Evolutionary conservation across 2,888 invertebrate genomes (phyloP), one percentile per base, ranked within the genome.

Genomic region (Rhingia rostrata): DNA sequence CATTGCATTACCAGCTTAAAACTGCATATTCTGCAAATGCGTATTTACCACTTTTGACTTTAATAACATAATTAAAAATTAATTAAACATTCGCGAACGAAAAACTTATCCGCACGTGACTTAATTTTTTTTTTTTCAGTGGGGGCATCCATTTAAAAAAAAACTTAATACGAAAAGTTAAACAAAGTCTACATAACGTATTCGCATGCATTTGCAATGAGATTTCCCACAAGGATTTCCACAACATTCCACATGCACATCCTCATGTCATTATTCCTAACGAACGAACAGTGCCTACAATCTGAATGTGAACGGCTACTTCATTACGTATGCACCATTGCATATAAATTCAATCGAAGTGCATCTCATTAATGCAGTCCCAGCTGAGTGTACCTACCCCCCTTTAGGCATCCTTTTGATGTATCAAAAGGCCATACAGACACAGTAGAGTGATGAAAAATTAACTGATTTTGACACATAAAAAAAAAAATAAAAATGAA

Each of bases 341-440:
- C 60, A 80, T 80, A 84, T 84, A 84, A 84, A 84, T 84, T 80
- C 74, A 58, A 84, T 84, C 60, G 70, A 80, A 84, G 64, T 80
- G 74, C 66, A 84, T 74, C 80, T 80, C 84, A 84, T 84, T 84
- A 84, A 84, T 80, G 49, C 61, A 75, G 53, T 69, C 32, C 54
- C 22, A 37, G 63, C n/a, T 14, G 45, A 51, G 60, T 33, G 54
- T 69, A 14, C 14, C 9, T 22, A 4, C 4, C 12, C 7, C n/a
- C 35, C 3, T 7, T 43, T 33, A 6, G 12, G 6, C 47, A 14
- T 2, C 45, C 30, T 6, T 14, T n/a, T 4, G 33, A 63, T 45
- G 10, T 39, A 67, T 45, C 43, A 69, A 45, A n/a, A 22, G 22
- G 22, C 1, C 22, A 22, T 22, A 22, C 1, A 22, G 22, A 22